These are phyloP conservation scores for Macrotis lagotis DNA, from an alignment of 2,113 vertebrate species.

Conservation along the genomic window DNA sequence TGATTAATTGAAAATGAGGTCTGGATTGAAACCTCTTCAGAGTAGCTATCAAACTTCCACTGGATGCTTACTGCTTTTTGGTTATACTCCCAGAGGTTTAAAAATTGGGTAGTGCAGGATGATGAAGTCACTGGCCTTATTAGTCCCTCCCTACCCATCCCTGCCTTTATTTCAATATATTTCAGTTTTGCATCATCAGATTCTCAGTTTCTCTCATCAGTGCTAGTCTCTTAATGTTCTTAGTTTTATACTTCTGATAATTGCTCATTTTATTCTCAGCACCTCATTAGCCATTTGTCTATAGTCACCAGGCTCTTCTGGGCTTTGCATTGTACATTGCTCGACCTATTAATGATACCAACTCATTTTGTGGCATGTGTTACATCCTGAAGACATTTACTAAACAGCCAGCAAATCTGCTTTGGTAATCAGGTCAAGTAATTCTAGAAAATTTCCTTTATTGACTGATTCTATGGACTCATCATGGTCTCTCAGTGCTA, in stretches of 20 bases:
- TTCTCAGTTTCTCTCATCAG: slow-evolving; percentile 1
- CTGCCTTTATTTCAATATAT: slow-evolving; percentile 38
- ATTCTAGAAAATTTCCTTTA: slow-evolving; percentile 83
- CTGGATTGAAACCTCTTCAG: slow-evolving; percentile 17
- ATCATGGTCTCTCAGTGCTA: slow-evolving; percentile 74
- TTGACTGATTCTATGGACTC: slow-evolving; percentile 79
- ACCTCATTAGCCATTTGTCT: slow-evolving; percentile 55
- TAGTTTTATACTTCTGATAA: slow-evolving; percentile 14
- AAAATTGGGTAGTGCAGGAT: slow-evolving; percentile 25
- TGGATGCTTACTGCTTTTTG: neutral
- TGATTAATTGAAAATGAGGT: slow-evolving; percentile 50
- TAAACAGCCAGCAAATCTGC: slow-evolving; percentile 64
- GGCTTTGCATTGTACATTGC: slow-evolving; percentile 33
- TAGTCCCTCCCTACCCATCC: neutral
- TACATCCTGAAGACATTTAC: slow-evolving; percentile 71
- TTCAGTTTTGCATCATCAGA: slow-evolving; percentile 45
- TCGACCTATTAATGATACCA: slow-evolving; percentile 65
- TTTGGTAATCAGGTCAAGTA: slow-evolving; percentile 82
- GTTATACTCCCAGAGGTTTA: slow-evolving; percentile 4
- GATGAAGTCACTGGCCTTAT: neutral
- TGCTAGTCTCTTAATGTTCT: neutral
- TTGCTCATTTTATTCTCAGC: slow-evolving; percentile 44
- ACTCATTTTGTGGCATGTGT: slow-evolving; percentile 59
- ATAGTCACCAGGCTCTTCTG: slow-evolving; percentile 50
- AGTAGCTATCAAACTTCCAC: neutral